Evolutionary conservation across 2,888 invertebrate genomes (phyloP), one percentile per base, ranked within the genome.

Genomic region (Xestobium rufovillosum): DNA sequence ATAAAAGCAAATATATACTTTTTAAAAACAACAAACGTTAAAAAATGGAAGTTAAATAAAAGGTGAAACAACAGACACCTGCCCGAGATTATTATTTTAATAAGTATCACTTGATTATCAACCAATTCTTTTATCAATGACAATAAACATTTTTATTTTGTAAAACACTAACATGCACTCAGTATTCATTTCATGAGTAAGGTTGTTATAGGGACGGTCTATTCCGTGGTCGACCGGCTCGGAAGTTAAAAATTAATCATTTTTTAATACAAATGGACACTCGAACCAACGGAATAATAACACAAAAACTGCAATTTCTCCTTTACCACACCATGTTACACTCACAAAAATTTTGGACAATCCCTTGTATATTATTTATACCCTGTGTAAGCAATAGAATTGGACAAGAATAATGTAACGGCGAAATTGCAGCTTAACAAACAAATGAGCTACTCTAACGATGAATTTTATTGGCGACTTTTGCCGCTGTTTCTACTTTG

Each of bases 161-260:
- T 19, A 19, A 19, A 8, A n/a, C 6, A n/a, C n/a, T 19, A n/a
- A n/a, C 23, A 19, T 19, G 23, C 23, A 8, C n/a, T 19, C 23
- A 6, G 23, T 19, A n/a, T 8, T 19, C n/a, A 6, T 19, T n/a
- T n/a, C n/a, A 8, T 8, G n/a, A 19, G n/a, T 19, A 8, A 19
- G 23, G 6, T 19, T 19, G 6, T 19, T n/a, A 19, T n/a, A 64
- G 65, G 66, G 66, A 66, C 66, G 67, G 67, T 63, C 54, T 57
- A 59, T 62, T 65, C 64, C 65, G 61, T 61, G 62, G 65, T 66
- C 64, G 61, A 60, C 55, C 62, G 66, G 67, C 66, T 66, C 66
- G 66, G 67, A 66, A 59, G 58, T 54, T 51, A 57, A 57, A 55
- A 49, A 52, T 54, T 51, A 42, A 49, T 49, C 47, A 50, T 51